Percentiles rank a stretch among this genome's conserved stretches.
phyloP scores from a whole-genome alignment of 2,113 vertebrate species.

The Platycercus adscitus region DNA sequence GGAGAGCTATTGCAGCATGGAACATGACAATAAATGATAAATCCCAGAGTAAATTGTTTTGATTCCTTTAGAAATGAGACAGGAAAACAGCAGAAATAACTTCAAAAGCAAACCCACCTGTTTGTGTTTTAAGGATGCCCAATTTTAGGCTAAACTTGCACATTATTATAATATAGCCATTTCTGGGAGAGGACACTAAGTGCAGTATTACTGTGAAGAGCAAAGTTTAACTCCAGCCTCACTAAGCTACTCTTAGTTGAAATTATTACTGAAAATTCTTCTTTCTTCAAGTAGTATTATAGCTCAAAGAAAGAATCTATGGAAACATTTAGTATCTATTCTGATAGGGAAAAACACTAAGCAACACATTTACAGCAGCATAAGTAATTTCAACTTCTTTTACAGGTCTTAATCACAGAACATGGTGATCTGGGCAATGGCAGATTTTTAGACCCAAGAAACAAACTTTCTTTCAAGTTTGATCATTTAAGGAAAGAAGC shows the following conservation, averaged over 20 bases:
- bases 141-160: not conserved
- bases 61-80: not conserved
- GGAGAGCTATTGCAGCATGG: not conserved
- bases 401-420: conserved; percentile 93
- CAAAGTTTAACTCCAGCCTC: not conserved
- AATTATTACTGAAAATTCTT: not conserved
- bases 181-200: not conserved
- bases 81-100: not conserved
- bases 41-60: not conserved
- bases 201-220: not conserved
- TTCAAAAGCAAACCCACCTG: not conserved
- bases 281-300: not conserved
- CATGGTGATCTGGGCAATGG: conserved; percentile 92
- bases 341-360: not conserved
- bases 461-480: conserved; percentile 94
- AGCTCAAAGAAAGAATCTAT: not conserved
- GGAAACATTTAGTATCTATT: not conserved
- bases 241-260: not conserved
- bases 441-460: conserved; percentile 93
- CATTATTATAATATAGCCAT: not conserved
- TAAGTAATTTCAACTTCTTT: conserved; percentile 26
- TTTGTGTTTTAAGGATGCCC: not conserved
- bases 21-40: not conserved
- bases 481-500: conserved; percentile 96
- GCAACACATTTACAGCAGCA: not conserved